Evolutionary conservation across 1,140 invertebrate genomes (phyloP), one percentile per base, ranked within the genome.

Genomic region (Rhopalosiphum padi): DNA sequence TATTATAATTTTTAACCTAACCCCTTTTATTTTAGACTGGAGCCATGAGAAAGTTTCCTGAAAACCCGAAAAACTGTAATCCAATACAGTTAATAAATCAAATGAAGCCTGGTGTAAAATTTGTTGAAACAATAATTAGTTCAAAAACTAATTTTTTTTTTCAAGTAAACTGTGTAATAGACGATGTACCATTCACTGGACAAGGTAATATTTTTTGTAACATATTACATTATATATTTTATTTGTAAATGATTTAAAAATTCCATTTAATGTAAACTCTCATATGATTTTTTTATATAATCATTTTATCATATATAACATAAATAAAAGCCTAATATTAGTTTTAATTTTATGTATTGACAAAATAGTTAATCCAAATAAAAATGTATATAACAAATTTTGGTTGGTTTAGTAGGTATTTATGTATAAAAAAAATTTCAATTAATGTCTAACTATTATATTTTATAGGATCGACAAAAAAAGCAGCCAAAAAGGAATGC

Each of bases 401-500:
- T 77, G 15, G 0, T 18, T 77, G 15, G 18, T 21, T 51, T 18
- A 51, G 15, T 51, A 51, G 15, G 48, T 51, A 77, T 77, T n/a
- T n/a, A n/a, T n/a, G n/a, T 18, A n/a, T n/a, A n/a, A 6, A n/a
- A 30, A n/a, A 1, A 6, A 18, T 77, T 18, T 0, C 22, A 55
- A 11, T 30, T 30, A 60, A 0, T 9, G 30, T 48, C 35, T 21
- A 11, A 15, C 35, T 89, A 23, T n/a, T 90, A 30, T 82, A 48
- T 91, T 82, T 91, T 91, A 82, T 91, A 91, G 90, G 90, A 7
- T 35, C 41, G 2, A 93, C 91, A 21, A 93, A 93, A 85, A 93
- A 93, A 21, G 82, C 23, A 21, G 91, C 91, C 43, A 93, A 93
- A n/a, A 93, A 86, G 85, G 91, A 93, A 55, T 93, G 91, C 53